Conservation (phyloP, 2,113 vertebrate species). For the Xyliphius kryptos region DNA sequence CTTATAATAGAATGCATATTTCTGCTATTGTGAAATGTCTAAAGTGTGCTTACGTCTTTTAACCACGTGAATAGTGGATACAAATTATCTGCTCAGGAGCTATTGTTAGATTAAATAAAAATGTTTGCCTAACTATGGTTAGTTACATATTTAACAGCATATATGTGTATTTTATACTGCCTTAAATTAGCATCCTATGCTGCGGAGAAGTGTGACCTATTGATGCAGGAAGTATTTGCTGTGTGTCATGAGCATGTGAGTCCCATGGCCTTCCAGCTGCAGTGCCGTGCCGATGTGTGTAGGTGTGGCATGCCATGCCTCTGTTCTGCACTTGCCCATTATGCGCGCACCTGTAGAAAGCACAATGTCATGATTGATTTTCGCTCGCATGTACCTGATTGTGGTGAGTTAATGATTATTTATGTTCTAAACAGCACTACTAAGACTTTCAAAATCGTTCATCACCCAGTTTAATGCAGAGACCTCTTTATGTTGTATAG, state of each 20-base stretch:
- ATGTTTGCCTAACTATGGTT: no score
- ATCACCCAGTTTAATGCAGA: no score
- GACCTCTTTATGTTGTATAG: constrained; percentile 53
- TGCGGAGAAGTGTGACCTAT: constrained; percentile 76
- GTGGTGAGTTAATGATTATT: no score
- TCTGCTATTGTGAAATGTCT: no score
- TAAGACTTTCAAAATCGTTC: no score
- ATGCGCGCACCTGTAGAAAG: constrained; percentile 73
- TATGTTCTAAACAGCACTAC: no score
- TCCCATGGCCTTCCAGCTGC: constrained; percentile 80
- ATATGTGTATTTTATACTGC: not conserved
- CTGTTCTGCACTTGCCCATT: constrained; percentile 86
- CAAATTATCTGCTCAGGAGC: no score
- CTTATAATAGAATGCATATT: no score
- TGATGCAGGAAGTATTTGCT: constrained; percentile 79
- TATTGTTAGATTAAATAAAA: no score
- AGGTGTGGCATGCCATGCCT: constrained; percentile 84
- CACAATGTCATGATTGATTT: constrained; percentile 80
- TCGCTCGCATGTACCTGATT: constrained; percentile 69
- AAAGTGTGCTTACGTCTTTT: no score
- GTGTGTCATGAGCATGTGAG: constrained; percentile 82
- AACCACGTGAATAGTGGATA: no score
- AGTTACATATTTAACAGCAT: no score
- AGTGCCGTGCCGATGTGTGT: constrained; percentile 87
- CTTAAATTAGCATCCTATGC: constrained; percentile 76